Evolutionary conservation across 2,113 vertebrate species (phyloP).

Genomic region (Rhynchomys soricoides): DNA sequence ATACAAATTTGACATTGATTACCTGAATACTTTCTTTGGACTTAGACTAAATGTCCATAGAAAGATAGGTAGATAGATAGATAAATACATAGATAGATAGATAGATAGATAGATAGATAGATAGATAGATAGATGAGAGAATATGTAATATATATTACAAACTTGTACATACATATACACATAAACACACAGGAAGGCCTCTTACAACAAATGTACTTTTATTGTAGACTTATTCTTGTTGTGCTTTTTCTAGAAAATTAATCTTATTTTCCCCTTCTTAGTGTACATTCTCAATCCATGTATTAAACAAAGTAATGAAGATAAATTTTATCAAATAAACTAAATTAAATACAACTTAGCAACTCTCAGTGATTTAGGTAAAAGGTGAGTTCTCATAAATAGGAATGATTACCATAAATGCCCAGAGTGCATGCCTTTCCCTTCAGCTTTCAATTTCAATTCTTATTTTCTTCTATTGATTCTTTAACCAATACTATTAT

Average conservation of each 20-base stretch:
- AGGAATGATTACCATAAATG: constrained; percentile 1
- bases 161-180: not conserved
- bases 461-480: not conserved
- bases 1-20: not conserved
- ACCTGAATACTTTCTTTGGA: not conserved
- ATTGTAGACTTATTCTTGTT: not conserved
- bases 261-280: constrained; percentile 1
- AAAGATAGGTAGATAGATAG: not conserved
- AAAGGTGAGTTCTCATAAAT: not conserved
- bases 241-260: not conserved
- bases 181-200: not conserved
- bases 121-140: not conserved
- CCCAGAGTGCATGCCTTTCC: not conserved
- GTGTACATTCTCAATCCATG: not conserved
- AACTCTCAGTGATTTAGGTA: not conserved
- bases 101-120: too few species aligned
- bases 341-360: not conserved
- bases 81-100: not conserved
- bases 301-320: constrained; percentile 27
- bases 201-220: not conserved
- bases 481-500: not conserved
- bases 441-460: not conserved
- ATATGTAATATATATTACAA: not conserved
- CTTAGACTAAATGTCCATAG: not conserved
- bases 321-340: constrained; percentile 32